phyloP scores from a whole-genome alignment of 2,113 vertebrate genomes.

The Charina bottae region DNA sequence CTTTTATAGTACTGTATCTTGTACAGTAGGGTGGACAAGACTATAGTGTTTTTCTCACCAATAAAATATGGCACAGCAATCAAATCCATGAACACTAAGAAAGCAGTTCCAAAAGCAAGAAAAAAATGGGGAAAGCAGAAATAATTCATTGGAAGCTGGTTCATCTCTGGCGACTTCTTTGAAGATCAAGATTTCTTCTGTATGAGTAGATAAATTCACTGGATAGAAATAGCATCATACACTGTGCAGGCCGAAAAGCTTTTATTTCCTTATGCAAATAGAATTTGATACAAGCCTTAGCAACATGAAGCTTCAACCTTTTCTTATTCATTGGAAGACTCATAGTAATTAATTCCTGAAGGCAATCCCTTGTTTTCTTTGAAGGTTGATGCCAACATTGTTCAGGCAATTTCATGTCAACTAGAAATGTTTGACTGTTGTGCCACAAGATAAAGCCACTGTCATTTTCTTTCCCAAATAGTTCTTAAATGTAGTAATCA shows the following conservation, averaged over 20 bases:
- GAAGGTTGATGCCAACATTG: background rate
- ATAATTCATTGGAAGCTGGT: background rate
- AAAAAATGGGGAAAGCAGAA: background rate
- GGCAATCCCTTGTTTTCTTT: background rate
- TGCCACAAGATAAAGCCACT: slow-evolving; percentile 14
- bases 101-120: background rate
- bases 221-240: background rate
- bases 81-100: background rate
- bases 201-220: background rate
- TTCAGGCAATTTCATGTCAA: slow-evolving; percentile 5
- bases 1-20: background rate
- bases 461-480: background rate
- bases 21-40: background rate
- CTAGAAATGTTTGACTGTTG: background rate
- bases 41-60: background rate
- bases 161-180: background rate
- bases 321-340: background rate
- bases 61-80: background rate
- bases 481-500: background rate
- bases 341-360: background rate
- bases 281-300: background rate
- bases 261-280: background rate
- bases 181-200: background rate
- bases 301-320: background rate
- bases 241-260: background rate